Percentiles rank a stretch among this genome's conserved stretches.
Evolutionary conservation across 2,113 vertebrate species (phyloP).

Genomic region (Anas platyrhynchos): DNA sequence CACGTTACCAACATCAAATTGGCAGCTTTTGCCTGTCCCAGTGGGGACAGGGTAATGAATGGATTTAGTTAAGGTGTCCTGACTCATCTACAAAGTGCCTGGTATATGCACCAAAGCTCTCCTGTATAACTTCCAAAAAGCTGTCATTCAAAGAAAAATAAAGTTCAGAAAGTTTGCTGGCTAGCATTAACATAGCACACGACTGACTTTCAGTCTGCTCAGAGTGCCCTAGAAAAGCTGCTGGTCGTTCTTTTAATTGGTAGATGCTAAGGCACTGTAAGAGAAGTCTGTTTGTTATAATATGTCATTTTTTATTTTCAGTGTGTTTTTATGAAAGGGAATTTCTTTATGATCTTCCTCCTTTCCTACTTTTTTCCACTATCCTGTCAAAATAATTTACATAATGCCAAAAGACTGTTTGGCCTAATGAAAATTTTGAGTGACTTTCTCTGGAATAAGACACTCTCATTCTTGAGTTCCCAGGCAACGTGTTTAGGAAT

Average conservation of each 20-base stretch:
- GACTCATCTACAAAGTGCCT: slow-evolving; percentile 68
- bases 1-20: slow-evolving; percentile 76
- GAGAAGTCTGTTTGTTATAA: neutral
- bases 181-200: neutral
- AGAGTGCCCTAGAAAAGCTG: neutral
- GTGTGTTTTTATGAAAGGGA: neutral
- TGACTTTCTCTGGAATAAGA: neutral
- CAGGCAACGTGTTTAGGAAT: neutral
- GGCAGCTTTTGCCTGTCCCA: slow-evolving; percentile 76
- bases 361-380: neutral
- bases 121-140: slow-evolving; percentile 65
- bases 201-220: neutral
- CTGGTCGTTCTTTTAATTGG: slow-evolving; percentile 8
- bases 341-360: neutral
- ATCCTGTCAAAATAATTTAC: neutral
- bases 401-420: neutral
- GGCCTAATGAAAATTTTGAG: neutral
- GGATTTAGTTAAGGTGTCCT: slow-evolving; percentile 77
- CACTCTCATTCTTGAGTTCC: neutral
- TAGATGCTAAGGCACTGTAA: neutral
- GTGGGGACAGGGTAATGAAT: slow-evolving; percentile 76
- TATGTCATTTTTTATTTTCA: neutral
- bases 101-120: slow-evolving; percentile 48
- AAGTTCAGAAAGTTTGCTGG: slow-evolving; percentile 42
- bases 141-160: slow-evolving; percentile 67